Evolutionary conservation across 2,888 invertebrate species (phyloP).

Genomic region (Drosophila nigricruria): DNA sequence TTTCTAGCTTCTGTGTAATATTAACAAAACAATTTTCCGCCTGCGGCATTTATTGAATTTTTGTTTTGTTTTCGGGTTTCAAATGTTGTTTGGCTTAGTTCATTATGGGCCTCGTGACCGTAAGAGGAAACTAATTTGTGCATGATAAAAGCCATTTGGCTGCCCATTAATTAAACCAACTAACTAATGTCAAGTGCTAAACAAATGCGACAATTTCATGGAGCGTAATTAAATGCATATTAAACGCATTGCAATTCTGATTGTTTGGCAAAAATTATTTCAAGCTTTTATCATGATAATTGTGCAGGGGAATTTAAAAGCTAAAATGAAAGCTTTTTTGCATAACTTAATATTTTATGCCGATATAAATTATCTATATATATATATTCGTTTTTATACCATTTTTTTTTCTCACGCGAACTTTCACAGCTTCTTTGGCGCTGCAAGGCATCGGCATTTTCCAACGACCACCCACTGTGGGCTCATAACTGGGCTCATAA

Average conservation of each 20-base stretch:
- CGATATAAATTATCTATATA: background rate
- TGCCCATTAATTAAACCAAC: conserved; percentile 52
- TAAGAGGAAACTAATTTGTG: conserved; percentile 48
- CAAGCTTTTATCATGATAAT: conserved; percentile 3
- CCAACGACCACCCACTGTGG: background rate
- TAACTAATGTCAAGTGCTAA: conserved; percentile 33
- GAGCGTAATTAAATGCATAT: conserved; percentile 37
- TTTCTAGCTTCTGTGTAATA: conserved; percentile 10
- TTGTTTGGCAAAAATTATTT: conserved; percentile 20
- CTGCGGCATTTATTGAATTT: conserved; percentile 40
- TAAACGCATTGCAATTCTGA: conserved; percentile 16
- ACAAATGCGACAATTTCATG: conserved; percentile 15
- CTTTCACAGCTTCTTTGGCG: conserved; percentile 34
- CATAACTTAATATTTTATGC: conserved; percentile 9
- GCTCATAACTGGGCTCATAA: conserved; percentile 52
- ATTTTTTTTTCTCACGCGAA: conserved; percentile 21
- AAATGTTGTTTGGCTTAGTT: conserved; percentile 25
- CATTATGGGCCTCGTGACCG: conserved; percentile 26
- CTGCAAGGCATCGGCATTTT: conserved; percentile 10
- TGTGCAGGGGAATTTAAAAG: background rate
- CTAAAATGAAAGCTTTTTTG: background rate
- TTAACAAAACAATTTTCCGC: conserved; percentile 31
- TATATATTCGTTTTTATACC: conserved; percentile 27
- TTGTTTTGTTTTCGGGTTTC: conserved; percentile 1
- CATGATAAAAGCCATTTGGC: conserved; percentile 56